Evolutionary conservation across 2,113 vertebrate species (phyloP).

Genomic region (Cettia cetti): DNA sequence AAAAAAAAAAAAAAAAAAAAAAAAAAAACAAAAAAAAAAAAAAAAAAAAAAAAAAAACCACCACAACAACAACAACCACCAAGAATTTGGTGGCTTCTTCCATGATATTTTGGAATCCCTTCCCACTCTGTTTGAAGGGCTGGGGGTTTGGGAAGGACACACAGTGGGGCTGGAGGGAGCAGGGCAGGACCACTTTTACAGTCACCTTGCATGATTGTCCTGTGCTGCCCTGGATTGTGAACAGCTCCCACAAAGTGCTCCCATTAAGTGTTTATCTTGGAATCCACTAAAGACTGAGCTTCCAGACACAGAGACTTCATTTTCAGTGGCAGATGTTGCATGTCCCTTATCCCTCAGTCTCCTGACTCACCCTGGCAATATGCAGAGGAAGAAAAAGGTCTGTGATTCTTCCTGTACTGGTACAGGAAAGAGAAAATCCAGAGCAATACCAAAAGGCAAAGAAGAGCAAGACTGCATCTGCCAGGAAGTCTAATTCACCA

Average conservation of each 20-base stretch:
- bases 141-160: background rate
- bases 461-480: background rate
- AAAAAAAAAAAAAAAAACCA: background rate
- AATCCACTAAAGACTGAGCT: background rate
- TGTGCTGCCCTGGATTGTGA: background rate
- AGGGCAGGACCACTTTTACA: background rate
- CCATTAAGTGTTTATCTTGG: background rate
- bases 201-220: accelerated
- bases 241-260: background rate
- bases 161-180: accelerated
- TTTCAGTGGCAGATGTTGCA: background rate
- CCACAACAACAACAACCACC: background rate
- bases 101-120: background rate
- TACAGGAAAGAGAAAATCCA: background rate
- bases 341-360: background rate
- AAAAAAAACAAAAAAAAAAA: no score
- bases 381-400: background rate
- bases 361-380: background rate
- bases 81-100: background rate
- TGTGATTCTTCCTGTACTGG: background rate
- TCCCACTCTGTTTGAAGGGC: background rate
- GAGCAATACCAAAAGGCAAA: background rate
- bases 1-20: background rate
- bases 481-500: background rate
- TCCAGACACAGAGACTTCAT: background rate